Evolutionary conservation across 2,113 vertebrate genomes (phyloP).

Genomic region (Talpa occidentalis): DNA sequence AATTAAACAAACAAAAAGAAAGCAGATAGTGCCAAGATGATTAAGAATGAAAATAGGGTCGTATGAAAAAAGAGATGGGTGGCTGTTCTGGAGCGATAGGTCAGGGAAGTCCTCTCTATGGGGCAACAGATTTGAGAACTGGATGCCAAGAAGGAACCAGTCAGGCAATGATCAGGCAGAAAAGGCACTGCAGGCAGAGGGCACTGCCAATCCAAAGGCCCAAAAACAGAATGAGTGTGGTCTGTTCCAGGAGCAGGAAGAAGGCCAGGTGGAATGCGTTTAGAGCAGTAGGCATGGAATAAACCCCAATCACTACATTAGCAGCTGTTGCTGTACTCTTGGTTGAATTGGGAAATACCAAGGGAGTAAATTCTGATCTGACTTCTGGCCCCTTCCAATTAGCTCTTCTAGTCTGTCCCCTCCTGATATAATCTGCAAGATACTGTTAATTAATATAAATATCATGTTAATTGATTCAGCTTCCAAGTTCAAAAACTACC

Average conservation of each 20-base stretch:
- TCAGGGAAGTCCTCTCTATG: not conserved
- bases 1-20: not conserved
- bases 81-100: not conserved
- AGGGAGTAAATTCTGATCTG: not conserved
- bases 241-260: not conserved
- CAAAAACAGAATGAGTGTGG: not conserved
- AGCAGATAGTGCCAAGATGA: not conserved
- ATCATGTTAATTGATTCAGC: not conserved
- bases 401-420: not conserved
- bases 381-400: not conserved
- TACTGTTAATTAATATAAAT: slow-evolving; percentile 17
- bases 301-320: not conserved
- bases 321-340: fast-evolving
- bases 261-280: not conserved
- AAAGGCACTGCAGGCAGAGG: not conserved
- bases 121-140: not conserved
- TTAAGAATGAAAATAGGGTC: not conserved
- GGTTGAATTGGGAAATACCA: not conserved
- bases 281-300: not conserved
- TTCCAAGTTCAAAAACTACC: slow-evolving; percentile 18
- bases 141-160: not conserved
- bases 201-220: not conserved
- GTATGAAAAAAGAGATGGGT: not conserved
- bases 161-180: not conserved
- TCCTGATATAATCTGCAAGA: not conserved